phyloP scores from a whole-genome alignment of 1,140 invertebrate species.

The Eubasilissa regina region DNA sequence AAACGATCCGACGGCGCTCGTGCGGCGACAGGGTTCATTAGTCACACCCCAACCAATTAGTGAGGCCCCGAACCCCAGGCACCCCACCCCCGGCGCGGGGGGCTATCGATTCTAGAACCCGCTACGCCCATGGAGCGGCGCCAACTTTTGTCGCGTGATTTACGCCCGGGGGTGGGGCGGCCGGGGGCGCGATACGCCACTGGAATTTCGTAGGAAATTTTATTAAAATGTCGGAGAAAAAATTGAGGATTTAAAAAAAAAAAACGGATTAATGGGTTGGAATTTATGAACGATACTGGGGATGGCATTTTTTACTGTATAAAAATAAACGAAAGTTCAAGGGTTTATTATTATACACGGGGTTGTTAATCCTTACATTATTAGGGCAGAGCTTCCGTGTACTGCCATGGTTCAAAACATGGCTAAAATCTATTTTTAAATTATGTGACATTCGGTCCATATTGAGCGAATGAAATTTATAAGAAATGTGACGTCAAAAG shows the following conservation, averaged over 20 bases:
- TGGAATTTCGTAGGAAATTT: slow-evolving; percentile 31
- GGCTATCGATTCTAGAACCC: slow-evolving; percentile 27
- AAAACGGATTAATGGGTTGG: slow-evolving; percentile 9
- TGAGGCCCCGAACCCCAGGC: slow-evolving; percentile 1
- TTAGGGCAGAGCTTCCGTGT: too few relatives aligned
- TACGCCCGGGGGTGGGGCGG: slow-evolving; percentile 29
- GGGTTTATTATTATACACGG: too few relatives aligned
- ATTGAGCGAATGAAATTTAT: too few relatives aligned
- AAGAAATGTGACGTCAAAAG: too few relatives aligned
- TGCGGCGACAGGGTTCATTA: slow-evolving; percentile 40
- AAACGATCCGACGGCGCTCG: slow-evolving; percentile 28
- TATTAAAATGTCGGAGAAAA: slow-evolving; percentile 21
- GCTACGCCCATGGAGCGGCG: slow-evolving; percentile 21
- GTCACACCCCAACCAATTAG: slow-evolving; percentile 43
- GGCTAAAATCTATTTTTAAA: too few relatives aligned
- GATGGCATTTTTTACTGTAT: not conserved
- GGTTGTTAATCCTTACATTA: too few relatives aligned
- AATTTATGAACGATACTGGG: slow-evolving; percentile 30
- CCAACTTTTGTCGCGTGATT: slow-evolving; percentile 42
- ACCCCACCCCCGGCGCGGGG: too few relatives aligned
- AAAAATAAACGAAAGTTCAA: too few relatives aligned
- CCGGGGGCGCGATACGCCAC: not conserved
- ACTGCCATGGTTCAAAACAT: too few relatives aligned
- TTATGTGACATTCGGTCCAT: too few relatives aligned
- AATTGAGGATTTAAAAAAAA: slow-evolving; percentile 24